Conservation (phyloP, 2,113 vertebrate genomes). For the Dermatemys mawii region DNA sequence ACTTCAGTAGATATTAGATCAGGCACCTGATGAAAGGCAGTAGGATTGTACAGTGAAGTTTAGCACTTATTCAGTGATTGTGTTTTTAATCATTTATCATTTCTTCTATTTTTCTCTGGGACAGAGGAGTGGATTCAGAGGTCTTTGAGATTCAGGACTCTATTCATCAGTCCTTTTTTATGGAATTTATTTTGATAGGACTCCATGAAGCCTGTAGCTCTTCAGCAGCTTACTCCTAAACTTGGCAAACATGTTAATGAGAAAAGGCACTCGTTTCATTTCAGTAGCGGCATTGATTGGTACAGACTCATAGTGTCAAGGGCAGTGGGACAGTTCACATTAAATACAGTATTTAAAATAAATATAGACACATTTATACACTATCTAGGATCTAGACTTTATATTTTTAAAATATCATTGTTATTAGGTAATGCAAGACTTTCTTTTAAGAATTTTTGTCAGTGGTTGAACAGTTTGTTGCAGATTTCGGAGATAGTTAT, state of each 20-base stretch:
- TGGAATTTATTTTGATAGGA: not conserved
- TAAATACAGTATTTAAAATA: not conserved
- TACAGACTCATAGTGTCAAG: not conserved
- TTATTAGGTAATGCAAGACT: not conserved
- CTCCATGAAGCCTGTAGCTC: not conserved
- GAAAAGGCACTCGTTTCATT: not conserved
- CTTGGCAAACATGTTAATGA: not conserved
- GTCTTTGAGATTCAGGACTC: not conserved
- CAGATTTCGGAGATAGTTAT: not conserved
- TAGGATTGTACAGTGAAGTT: not conserved
- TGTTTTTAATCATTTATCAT: not conserved
- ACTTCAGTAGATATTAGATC: not conserved
- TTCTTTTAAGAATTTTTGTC: not conserved
- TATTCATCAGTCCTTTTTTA: not conserved
- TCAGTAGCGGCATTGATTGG: not conserved
- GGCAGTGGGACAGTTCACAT: not conserved
- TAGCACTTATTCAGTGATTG: not conserved
- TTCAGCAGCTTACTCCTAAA: not conserved
- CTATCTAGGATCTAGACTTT: not conserved
- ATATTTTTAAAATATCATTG: not conserved
- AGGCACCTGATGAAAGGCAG: not conserved
- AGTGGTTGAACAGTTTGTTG: accelerated
- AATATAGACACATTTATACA: not conserved
- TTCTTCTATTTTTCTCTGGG: not conserved
- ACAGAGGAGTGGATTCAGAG: not conserved